Conservation (phyloP, 1,140 invertebrate species). For the Drosophila mojavensis region DNA sequence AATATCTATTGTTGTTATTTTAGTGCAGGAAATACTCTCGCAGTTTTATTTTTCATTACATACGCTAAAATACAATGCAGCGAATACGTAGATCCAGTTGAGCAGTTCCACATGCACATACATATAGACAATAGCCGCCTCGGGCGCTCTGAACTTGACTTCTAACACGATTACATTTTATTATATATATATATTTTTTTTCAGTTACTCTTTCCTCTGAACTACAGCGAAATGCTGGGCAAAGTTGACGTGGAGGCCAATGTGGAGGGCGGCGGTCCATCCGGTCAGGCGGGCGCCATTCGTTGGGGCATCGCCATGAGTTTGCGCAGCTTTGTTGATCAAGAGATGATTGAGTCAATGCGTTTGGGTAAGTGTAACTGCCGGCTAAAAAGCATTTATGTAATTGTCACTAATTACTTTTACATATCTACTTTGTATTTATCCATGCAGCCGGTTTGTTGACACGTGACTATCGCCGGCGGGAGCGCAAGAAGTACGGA, state of each 20-base stretch:
- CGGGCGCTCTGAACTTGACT: constrained; percentile 63
- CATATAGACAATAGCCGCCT: constrained; percentile 56
- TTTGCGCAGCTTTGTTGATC: constrained; percentile 92
- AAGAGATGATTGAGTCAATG: constrained; percentile 92
- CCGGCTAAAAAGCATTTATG: neutral
- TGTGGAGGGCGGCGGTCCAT: constrained; percentile 88
- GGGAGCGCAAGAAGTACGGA: constrained; percentile 97
- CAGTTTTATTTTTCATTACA: constrained; percentile 42
- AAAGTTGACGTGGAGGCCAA: constrained; percentile 93
- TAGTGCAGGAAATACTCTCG: constrained; percentile 60
- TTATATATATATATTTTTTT: constrained; percentile 16
- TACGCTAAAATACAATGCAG: constrained; percentile 27
- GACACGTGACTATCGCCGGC: constrained; percentile 90
- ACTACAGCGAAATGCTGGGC: constrained; percentile 90
- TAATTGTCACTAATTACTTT: constrained; percentile 61
- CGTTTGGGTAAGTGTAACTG: constrained; percentile 88
- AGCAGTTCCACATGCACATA: constrained; percentile 4
- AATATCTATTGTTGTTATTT: constrained; percentile 48
- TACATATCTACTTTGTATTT: constrained; percentile 25
- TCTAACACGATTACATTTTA: constrained; percentile 56
- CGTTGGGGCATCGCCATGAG: constrained; percentile 93
- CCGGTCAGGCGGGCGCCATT: constrained; percentile 92
- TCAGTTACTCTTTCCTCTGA: constrained; percentile 93
- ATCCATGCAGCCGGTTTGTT: constrained; percentile 92
- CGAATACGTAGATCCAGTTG: constrained; percentile 12